These are phyloP conservation scores for Thyatira batis DNA, from an alignment of 2,888 invertebrate genomes.

Conservation along the genomic window DNA sequence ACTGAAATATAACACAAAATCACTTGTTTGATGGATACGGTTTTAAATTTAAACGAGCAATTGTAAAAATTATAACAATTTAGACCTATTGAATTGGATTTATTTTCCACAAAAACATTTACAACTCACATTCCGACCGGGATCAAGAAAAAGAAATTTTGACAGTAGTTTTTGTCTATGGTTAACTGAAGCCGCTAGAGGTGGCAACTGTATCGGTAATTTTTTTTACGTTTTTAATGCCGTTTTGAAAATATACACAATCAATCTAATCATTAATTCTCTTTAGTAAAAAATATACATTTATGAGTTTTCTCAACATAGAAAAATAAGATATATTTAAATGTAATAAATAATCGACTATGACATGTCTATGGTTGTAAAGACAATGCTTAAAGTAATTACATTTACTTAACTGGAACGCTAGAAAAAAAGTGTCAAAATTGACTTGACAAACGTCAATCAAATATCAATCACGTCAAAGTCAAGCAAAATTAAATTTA, in stretches of 20 bases:
- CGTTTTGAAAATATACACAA: slow-evolving; percentile 14
- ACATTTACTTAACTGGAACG: slow-evolving; percentile 16
- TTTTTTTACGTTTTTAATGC: not conserved
- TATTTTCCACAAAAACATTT: slow-evolving; percentile 59
- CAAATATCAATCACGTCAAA: slow-evolving; percentile 11
- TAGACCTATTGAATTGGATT: slow-evolving; percentile 62
- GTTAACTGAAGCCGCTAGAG: slow-evolving; percentile 29
- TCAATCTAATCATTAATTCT: not conserved
- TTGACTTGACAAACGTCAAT: slow-evolving; percentile 17
- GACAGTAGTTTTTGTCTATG: slow-evolving; percentile 47
- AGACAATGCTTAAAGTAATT: slow-evolving; percentile 5
- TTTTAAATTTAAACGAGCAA: slow-evolving; percentile 38
- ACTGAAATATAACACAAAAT: slow-evolving; percentile 59
- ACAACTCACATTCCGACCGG: slow-evolving; percentile 79
- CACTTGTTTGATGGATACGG: slow-evolving; percentile 50
- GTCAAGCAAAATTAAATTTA: slow-evolving; percentile 45
- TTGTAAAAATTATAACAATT: slow-evolving; percentile 36
- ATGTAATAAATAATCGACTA: too few relatives aligned
- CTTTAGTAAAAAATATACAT: not conserved
- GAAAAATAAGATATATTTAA: not conserved
- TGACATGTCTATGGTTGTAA: not conserved
- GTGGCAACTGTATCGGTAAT: slow-evolving; percentile 13
- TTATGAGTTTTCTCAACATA: too few relatives aligned
- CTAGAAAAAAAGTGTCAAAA: slow-evolving; percentile 14
- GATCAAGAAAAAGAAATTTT: slow-evolving; percentile 74